Conservation (phyloP, 1,140 invertebrate genomes). For the Penaeus vannamei region DNA sequence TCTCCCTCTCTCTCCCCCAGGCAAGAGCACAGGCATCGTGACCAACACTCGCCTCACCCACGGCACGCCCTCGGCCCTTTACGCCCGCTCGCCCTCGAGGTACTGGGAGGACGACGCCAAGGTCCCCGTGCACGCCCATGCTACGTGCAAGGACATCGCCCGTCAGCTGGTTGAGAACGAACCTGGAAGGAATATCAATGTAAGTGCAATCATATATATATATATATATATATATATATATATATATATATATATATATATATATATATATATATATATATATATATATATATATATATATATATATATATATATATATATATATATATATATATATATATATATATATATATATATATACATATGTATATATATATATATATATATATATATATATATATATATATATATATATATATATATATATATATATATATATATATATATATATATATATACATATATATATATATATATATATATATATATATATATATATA, state of each 20-base stretch:
- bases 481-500: slow-evolving; percentile 16
- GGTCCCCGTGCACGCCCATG: slow-evolving; percentile 54
- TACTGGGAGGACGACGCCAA: slow-evolving; percentile 83
- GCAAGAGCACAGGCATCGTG: slow-evolving; percentile 81
- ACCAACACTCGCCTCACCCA: slow-evolving; percentile 93
- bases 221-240: slow-evolving; percentile 11
- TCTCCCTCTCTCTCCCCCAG: slow-evolving; percentile 26
- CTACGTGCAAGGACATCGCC: slow-evolving; percentile 82
- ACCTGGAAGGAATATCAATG: slow-evolving; percentile 83
- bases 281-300: slow-evolving; percentile 32
- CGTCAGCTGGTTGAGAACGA: slow-evolving; percentile 81
- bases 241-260: slow-evolving; percentile 35
- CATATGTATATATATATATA: slow-evolving; percentile 16
- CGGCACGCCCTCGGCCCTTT: slow-evolving; percentile 89
- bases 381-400: slow-evolving; percentile 16
- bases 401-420: slow-evolving; percentile 16
- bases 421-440: slow-evolving; percentile 16
- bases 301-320: slow-evolving; percentile 24
- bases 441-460: too few species aligned
- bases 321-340: slow-evolving; percentile 16
- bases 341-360: slow-evolving; percentile 16
- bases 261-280: slow-evolving; percentile 38
- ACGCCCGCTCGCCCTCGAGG: slow-evolving; percentile 82
- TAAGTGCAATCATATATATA: slow-evolving; percentile 70
- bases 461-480: slow-evolving; percentile 16